A percentile compares a stretch with the other conserved stretches of the same genome.
These are phyloP conservation scores for Plectropomus leopardus DNA, from an alignment of 2,113 vertebrate species.

Conservation along the genomic window DNA sequence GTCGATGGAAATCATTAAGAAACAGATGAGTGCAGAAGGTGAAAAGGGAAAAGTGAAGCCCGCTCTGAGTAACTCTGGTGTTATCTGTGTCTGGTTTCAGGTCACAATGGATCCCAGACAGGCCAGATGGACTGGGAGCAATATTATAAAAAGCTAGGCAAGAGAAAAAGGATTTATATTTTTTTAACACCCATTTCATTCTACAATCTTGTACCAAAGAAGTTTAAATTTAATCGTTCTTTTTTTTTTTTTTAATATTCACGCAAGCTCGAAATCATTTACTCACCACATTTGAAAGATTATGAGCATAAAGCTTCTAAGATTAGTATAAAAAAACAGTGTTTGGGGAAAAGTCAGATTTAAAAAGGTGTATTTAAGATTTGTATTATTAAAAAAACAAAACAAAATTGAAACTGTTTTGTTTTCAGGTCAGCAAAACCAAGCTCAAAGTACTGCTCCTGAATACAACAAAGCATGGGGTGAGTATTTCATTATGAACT, in stretches of 20 bases:
- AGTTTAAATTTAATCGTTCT: neutral
- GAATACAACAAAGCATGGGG: conserved; percentile 97
- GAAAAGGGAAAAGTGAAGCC: conserved; percentile 33
- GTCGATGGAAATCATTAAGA: conserved; percentile 59
- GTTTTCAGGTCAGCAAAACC: conserved; percentile 92
- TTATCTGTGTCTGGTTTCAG: conserved; percentile 83
- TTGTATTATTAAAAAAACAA: neutral
- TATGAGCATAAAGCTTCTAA: neutral
- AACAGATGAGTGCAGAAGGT: conserved; percentile 32
- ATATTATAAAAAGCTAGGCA: conserved; percentile 82
- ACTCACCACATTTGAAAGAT: neutral
- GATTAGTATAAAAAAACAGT: neutral
- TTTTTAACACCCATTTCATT: neutral
- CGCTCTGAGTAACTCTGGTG: conserved; percentile 51
- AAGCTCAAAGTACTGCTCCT: conserved; percentile 92
- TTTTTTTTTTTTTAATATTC: neutral
- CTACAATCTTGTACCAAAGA: neutral
- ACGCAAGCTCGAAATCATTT: conserved; percentile 10
- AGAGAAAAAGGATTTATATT: conserved; percentile 55
- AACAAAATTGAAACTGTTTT: conserved; percentile 10
- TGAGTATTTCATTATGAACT: conserved; percentile 68
- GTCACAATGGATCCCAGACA: conserved; percentile 84
- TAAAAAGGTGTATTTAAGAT: neutral
- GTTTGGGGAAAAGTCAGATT: neutral
- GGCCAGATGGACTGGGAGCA: conserved; percentile 86